These are phyloP conservation scores for Caenorhabditis japonica DNA, from an alignment of 2,888 invertebrate species.

Conservation along the genomic window DNA sequence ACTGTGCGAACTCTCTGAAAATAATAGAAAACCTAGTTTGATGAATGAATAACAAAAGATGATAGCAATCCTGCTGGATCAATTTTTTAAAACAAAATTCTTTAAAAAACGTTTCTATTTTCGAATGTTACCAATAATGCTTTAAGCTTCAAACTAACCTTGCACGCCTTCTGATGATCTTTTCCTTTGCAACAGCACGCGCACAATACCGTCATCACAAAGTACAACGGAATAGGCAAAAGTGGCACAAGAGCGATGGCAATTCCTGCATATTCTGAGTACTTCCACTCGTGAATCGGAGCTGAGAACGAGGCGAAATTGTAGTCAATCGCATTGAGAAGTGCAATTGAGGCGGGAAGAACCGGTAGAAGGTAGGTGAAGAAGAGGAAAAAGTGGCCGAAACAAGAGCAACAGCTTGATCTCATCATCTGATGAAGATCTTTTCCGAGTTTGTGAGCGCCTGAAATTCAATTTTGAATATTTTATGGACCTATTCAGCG, in stretches of 20 bases:
- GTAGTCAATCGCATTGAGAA: conserved; percentile 72
- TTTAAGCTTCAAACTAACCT: conserved; percentile 13
- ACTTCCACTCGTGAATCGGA: conserved; percentile 69
- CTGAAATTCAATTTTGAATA: no score
- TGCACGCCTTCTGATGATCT: conserved; percentile 43
- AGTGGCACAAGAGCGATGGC: conserved; percentile 74
- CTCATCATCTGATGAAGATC: conserved; percentile 74
- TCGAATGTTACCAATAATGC: not conserved
- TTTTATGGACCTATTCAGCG: no score
- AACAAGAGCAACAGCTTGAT: conserved; percentile 71
- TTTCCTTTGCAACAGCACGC: conserved; percentile 67
- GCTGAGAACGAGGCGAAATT: conserved; percentile 69
- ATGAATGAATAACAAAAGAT: not conserved
- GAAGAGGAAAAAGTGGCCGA: conserved; percentile 72
- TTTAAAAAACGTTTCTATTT: not conserved
- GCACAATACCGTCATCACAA: conserved; percentile 65
- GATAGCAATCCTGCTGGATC: no score
- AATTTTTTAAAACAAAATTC: not conserved
- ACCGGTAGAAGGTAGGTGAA: conserved; percentile 74
- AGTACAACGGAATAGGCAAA: conserved; percentile 75
- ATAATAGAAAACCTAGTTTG: no score
- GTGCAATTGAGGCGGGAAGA: conserved; percentile 74
- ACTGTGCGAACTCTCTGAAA: conserved; percentile 72
- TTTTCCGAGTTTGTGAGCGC: conserved; percentile 74
- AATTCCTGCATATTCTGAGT: conserved; percentile 71